Percentiles rank a stretch among this genome's conserved stretches.
Conservation (phyloP, 2,113 vertebrate species). For the Gopherus flavomarginatus region DNA sequence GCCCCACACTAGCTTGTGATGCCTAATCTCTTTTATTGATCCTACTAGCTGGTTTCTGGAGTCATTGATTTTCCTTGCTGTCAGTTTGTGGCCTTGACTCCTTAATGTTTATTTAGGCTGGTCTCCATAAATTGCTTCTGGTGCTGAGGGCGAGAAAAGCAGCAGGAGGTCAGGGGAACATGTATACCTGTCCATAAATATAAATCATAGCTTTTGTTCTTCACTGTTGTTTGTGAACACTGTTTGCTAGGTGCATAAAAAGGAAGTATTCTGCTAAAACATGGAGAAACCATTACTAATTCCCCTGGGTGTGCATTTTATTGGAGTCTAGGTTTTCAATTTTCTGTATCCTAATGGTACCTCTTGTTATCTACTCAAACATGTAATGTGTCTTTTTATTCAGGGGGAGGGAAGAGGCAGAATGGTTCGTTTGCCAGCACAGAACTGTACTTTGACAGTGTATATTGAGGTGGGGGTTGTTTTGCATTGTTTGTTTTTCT, state of each 20-base stretch:
- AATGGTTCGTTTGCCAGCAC: conserved; percentile 23
- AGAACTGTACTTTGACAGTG: neutral
- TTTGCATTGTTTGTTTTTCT: neutral
- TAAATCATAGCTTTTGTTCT: conserved; percentile 84
- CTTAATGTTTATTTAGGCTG: conserved; percentile 87
- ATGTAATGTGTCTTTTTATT: conserved; percentile 64
- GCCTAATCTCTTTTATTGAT: conserved; percentile 87
- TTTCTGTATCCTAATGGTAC: conserved; percentile 67
- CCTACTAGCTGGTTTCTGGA: conserved; percentile 80
- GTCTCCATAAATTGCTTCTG: conserved; percentile 86
- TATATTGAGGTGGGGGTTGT: accelerated
- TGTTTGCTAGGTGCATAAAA: conserved; percentile 75
- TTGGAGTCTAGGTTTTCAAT: conserved; percentile 70
- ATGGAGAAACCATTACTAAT: conserved; percentile 65
- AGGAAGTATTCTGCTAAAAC: conserved; percentile 66
- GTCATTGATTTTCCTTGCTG: conserved; percentile 84
- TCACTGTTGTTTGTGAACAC: conserved; percentile 75
- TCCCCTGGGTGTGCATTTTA: conserved; percentile 58
- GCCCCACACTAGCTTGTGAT: conserved; percentile 70
- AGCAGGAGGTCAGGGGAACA: conserved; percentile 73
- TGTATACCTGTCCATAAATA: conserved; percentile 83
- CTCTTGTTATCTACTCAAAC: conserved; percentile 67
- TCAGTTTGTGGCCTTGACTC: conserved; percentile 84
- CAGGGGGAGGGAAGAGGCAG: neutral
- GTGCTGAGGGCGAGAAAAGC: conserved; percentile 68